Evolutionary conservation across 2,797 vertebrate genomes (phyloP).

Genomic region (Parambassis ranga): DNA sequence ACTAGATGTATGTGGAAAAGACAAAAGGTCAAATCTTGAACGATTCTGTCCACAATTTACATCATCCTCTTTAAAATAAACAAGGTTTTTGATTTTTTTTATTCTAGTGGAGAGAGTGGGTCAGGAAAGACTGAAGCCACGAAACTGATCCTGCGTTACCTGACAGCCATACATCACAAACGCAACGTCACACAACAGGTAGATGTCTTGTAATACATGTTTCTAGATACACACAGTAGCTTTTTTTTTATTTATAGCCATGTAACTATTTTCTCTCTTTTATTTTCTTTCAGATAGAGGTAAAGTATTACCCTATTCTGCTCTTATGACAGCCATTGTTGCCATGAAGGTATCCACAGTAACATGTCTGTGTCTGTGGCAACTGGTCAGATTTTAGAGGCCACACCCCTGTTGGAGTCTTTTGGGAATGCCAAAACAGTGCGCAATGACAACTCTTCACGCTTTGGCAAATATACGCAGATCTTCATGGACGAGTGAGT

Average conservation of each 20-base stretch:
- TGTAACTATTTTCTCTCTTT: neutral
- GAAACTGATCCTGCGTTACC: conserved; percentile 92
- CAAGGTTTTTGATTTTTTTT: neutral
- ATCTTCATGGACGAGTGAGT: conserved; percentile 96
- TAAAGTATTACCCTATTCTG: conserved; percentile 34
- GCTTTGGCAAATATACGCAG: conserved; percentile 96
- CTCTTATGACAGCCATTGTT: neutral
- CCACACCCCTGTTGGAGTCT: conserved; percentile 93
- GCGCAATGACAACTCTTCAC: conserved; percentile 96
- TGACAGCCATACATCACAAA: conserved; percentile 93
- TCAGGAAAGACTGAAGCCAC: conserved; percentile 97
- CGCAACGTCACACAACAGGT: conserved; percentile 85
- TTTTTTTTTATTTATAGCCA: neutral
- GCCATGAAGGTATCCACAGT: neutral
- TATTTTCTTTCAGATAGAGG: conserved; percentile 68
- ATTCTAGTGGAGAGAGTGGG: conserved; percentile 91
- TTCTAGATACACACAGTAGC: neutral
- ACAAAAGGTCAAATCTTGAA: too few species aligned
- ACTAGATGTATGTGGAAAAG: neutral
- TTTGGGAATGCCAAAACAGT: conserved; percentile 99
- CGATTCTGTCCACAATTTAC: too few species aligned
- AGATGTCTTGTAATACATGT: neutral
- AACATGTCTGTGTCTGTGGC: conserved; percentile 15
- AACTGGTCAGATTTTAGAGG: conserved; percentile 90
- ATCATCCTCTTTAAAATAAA: neutral